Base-by-base conservation (phyloP, 2,797 vertebrate species). In the Harpagifer antarcticus region DNA sequence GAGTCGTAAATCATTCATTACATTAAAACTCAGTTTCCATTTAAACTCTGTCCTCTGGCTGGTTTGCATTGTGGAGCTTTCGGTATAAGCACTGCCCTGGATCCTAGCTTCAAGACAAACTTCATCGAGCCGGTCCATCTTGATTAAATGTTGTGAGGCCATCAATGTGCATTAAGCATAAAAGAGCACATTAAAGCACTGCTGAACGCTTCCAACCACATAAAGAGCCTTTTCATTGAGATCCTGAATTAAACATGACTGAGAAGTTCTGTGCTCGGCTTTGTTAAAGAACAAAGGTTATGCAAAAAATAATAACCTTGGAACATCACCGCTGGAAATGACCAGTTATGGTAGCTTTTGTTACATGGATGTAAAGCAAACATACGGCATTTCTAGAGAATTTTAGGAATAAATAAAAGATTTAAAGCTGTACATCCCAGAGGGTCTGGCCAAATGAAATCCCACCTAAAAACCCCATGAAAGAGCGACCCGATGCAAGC, bases 1-100 rank as follows among this genome's bases (percentile, higher is more conserved):
- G 19, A 49, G 53, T 81, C 61, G 50, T 93, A 81, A 90, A 92
- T 93, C 83, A 86, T 90, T 91, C 81, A 88, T 88, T 79, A 74
- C 76, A 66, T 55, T 64, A 76, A 86, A 69, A 70, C 44, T 77
- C 47, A 4, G 47, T 69, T 84, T 72, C 44, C 66, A 65, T 78
- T 84, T 71, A 63, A 81, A 72, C 84, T 63, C 40, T n/a, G n/a
- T 74, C 40, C 23, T 68, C 68, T n/a, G 37, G 40, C 58, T 50
- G 17, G 50, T 74, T 81, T 72, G 68, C 66, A 59, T 59, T 49
- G 13, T 59, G 43, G 14, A 11, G 48, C 68, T 66, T 57, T 79
- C 52, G 16, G 19, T 52, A n/a, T 68, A 52, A 81, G 52, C 50
- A 45, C 52, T 20, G 49, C 40, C 20, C 58, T 50, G 23, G 61